A percentile compares a stretch with the other conserved stretches of the same genome.
These are phyloP conservation scores for Procambarus virginalis DNA, from an alignment of 1,140 invertebrate genomes.

Conservation along the genomic window DNA sequence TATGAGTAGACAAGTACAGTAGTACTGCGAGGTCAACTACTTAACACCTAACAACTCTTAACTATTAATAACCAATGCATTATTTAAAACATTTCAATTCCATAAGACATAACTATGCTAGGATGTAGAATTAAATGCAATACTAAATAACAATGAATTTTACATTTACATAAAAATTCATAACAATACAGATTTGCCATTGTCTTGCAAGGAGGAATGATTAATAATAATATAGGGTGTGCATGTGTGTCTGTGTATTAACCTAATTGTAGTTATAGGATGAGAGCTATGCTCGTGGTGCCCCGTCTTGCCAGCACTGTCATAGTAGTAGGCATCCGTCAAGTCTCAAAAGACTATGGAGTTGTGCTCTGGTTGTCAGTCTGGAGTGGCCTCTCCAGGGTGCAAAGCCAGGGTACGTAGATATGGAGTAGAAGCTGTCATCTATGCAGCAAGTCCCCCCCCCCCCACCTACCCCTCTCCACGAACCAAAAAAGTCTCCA, in stretches of 20 bases:
- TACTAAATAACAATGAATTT: slow-evolving; percentile 1
- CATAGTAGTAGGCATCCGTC: too few relatives aligned
- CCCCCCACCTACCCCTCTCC: too few relatives aligned
- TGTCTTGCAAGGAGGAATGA: not conserved
- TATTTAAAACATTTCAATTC: not conserved
- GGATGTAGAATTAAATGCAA: not conserved
- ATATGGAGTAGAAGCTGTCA: too few relatives aligned
- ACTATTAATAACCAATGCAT: not conserved
- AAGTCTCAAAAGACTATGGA: too few relatives aligned
- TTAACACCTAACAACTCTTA: not conserved
- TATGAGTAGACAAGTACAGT: not conserved
- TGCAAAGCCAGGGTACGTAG: too few relatives aligned
- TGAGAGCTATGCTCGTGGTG: too few relatives aligned
- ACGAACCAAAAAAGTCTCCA: too few relatives aligned
- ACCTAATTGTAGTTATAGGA: too few relatives aligned
- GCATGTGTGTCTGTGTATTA: not conserved
- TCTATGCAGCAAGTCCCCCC: too few relatives aligned
- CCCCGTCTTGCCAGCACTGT: too few relatives aligned
- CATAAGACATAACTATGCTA: not conserved
- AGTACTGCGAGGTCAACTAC: not conserved
- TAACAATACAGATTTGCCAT: not conserved
- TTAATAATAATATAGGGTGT: not conserved
- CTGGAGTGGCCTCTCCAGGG: too few relatives aligned
- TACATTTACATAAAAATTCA: not conserved
- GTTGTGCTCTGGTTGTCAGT: too few relatives aligned